phyloP scores from a whole-genome alignment of 1,140 invertebrate genomes.

The Acromyrmex charruanus region DNA sequence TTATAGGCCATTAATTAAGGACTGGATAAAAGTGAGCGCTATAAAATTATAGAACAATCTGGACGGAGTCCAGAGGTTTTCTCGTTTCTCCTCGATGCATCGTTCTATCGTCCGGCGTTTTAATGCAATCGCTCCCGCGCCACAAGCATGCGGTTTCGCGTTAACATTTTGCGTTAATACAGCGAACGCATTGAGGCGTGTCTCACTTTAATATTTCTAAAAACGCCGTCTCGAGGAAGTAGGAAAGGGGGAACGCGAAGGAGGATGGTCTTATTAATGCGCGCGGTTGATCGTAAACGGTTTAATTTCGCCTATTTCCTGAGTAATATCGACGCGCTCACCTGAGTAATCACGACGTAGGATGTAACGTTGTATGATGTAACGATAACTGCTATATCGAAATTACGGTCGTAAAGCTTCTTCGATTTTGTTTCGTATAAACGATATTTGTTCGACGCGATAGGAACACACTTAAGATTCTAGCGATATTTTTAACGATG shows the following conservation, averaged over 20 bases:
- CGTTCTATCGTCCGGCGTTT: conserved; percentile 24
- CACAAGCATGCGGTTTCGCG: conserved; percentile 52
- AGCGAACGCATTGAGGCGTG: conserved; percentile 54
- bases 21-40: conserved; percentile 79
- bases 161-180: conserved; percentile 71
- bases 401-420: conserved; percentile 28
- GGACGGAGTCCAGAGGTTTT: neutral
- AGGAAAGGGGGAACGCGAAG: conserved; percentile 3
- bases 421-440: conserved; percentile 17
- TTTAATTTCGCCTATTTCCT: conserved; percentile 44
- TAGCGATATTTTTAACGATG: conserved; percentile 23
- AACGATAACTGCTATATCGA: conserved; percentile 32
- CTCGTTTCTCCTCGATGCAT: neutral
- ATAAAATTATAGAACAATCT: conserved; percentile 84
- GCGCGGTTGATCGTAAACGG: conserved; percentile 53
- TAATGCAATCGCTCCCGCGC: conserved; percentile 56
- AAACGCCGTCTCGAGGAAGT: conserved; percentile 6
- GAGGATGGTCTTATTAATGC: conserved; percentile 51
- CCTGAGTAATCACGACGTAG: neutral
- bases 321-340: conserved; percentile 35
- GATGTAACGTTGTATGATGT: neutral
- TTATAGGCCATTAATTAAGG: conserved; percentile 84
- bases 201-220: conserved; percentile 30
- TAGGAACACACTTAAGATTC: conserved; percentile 14
- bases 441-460: conserved; percentile 30